Evolutionary conservation across 2,797 vertebrate genomes (phyloP).

Genomic region (Oreortyx pictus): DNA sequence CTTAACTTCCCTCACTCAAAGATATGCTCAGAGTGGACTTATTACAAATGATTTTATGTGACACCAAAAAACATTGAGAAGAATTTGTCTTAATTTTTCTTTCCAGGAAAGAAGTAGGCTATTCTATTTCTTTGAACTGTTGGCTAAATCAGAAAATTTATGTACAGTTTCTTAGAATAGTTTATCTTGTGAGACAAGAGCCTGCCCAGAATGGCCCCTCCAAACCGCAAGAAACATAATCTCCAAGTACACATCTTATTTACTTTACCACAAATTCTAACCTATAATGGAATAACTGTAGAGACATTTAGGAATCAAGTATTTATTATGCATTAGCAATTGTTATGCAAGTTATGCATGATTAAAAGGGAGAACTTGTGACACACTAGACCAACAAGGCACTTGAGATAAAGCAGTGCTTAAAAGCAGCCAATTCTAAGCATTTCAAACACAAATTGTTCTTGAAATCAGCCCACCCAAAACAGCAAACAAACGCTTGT

Average conservation of each 20-base stretch:
- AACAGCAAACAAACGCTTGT: background rate
- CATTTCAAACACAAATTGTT: conserved; percentile 4
- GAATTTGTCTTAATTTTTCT: background rate
- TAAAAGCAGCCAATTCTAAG: background rate
- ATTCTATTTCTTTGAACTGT: too few relatives aligned
- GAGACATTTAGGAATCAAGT: background rate
- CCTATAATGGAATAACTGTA: background rate
- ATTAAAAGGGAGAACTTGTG: background rate
- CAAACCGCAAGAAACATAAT: background rate
- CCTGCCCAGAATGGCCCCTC: rapidly evolving
- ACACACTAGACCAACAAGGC: background rate
- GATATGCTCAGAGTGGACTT: background rate
- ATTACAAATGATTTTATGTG: background rate
- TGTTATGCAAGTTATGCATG: background rate
- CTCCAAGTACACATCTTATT: background rate
- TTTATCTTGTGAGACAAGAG: background rate
- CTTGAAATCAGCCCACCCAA: background rate
- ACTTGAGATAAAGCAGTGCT: background rate
- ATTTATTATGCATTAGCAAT: background rate
- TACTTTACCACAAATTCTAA: background rate
- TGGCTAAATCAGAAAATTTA: background rate
- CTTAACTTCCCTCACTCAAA: background rate
- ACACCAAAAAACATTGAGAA: background rate
- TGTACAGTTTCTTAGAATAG: background rate
- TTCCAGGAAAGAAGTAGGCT: background rate